phyloP scores from a whole-genome alignment of 1,140 invertebrate species.

The Aphaenogaster rudis region DNA sequence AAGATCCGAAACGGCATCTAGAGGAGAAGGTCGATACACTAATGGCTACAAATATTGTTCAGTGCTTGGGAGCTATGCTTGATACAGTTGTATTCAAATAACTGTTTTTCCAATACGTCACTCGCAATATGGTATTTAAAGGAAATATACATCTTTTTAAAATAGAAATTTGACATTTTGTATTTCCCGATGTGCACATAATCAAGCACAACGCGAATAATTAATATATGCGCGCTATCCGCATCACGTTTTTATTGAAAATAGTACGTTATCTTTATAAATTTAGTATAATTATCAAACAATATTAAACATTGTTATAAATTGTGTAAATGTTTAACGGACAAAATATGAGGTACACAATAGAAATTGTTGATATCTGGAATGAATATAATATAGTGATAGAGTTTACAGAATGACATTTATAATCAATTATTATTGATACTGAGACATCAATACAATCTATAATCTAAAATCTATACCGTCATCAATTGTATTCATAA shows the following conservation, averaged over 20 bases:
- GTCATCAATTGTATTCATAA: neutral
- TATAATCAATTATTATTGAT: slow-evolving; percentile 17
- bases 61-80: slow-evolving; percentile 99
- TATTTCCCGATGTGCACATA: slow-evolving; percentile 27
- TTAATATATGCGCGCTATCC: too few species aligned
- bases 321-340: slow-evolving; percentile 16
- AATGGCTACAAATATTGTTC: slow-evolving; percentile 99
- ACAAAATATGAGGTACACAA: neutral
- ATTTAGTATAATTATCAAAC: neutral
- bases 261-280: slow-evolving; percentile 10
- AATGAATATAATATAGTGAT: neutral
- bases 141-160: slow-evolving; percentile 79
- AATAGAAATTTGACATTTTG: slow-evolving; percentile 55
- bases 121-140: slow-evolving; percentile 77
- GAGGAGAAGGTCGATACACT: slow-evolving; percentile 99
- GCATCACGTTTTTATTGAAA: slow-evolving; percentile 10
- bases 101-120: slow-evolving; percentile 78
- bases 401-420: neutral
- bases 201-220: slow-evolving; percentile 11
- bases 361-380: neutral
- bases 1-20: slow-evolving; percentile 99
- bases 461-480: neutral
- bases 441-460: neutral
- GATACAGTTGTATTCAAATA: slow-evolving; percentile 98
- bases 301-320: slow-evolving; percentile 2